A percentile compares a stretch with the other conserved stretches of the same genome.
phyloP scores from a whole-genome alignment of 64 coral and sea anemone species.

The Pachyseris speciosa region DNA sequence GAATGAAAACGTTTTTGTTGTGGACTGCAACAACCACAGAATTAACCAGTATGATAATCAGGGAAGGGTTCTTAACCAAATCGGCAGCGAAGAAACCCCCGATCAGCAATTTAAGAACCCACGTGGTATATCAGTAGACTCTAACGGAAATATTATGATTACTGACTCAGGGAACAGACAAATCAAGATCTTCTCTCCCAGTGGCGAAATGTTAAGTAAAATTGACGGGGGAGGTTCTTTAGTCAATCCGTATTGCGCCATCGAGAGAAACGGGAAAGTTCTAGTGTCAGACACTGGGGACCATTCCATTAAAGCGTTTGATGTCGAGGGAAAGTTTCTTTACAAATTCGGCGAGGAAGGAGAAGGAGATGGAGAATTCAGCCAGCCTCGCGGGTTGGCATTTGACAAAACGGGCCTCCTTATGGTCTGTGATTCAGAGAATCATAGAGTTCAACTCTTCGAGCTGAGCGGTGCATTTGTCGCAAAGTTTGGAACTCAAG shows the following conservation, averaged over 20 bases:
- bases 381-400: slow-evolving; percentile 40
- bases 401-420: slow-evolving; percentile 48
- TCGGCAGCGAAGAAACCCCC: slow-evolving; percentile 16
- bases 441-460: slow-evolving; percentile 58
- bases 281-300: slow-evolving; percentile 49
- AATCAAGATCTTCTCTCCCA: slow-evolving; percentile 54
- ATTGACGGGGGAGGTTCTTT: neutral
- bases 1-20: neutral
- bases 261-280: slow-evolving; percentile 3
- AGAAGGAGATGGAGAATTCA: slow-evolving; percentile 31
- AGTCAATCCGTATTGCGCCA: slow-evolving; percentile 37
- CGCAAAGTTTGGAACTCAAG: slow-evolving; percentile 6
- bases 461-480: neutral
- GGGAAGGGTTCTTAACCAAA: slow-evolving; percentile 37
- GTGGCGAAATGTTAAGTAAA: slow-evolving; percentile 26
- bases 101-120: neutral
- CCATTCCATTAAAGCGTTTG: slow-evolving; percentile 57
- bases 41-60: slow-evolving; percentile 15
- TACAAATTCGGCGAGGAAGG: slow-evolving; percentile 50
- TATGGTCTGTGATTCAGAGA: slow-evolving; percentile 65
- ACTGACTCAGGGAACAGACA: slow-evolving; percentile 25
- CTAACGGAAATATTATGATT: slow-evolving; percentile 39
- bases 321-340: slow-evolving; percentile 33
- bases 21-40: slow-evolving; percentile 44
- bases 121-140: neutral